phyloP scores from a whole-genome alignment of 2,113 vertebrate genomes.

The Burhinus bistriatus region DNA sequence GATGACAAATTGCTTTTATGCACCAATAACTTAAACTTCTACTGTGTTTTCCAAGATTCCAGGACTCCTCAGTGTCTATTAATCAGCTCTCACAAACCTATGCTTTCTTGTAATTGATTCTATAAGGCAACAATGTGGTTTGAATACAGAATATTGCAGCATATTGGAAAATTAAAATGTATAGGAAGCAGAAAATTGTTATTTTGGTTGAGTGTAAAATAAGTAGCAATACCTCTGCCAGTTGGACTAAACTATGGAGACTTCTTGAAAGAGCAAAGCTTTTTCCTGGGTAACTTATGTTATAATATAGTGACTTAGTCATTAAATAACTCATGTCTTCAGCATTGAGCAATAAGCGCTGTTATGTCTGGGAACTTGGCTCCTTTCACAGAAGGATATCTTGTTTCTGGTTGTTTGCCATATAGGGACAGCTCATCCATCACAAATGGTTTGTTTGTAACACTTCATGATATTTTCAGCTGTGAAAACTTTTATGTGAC shows the following conservation, averaged over 20 bases:
- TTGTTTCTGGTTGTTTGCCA: not conserved
- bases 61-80: not conserved
- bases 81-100: not conserved
- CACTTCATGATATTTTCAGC: not conserved
- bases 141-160: not conserved
- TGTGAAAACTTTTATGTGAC: not conserved
- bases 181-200: not conserved
- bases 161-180: not conserved
- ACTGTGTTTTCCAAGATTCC: not conserved
- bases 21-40: not conserved
- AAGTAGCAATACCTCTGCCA: not conserved
- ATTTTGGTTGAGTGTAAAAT: not conserved
- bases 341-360: not conserved
- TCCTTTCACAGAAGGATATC: not conserved
- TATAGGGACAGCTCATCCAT: not conserved
- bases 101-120: not conserved
- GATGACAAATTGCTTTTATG: not conserved
- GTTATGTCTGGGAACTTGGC: not conserved
- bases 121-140: not conserved
- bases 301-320: not conserved
- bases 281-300: not conserved
- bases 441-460: not conserved
- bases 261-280: not conserved
- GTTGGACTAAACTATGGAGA: not conserved
- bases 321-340: not conserved